Evolutionary conservation across 2,797 vertebrate species (phyloP), one percentile per base, ranked within the genome.

Genomic region (Anabacerthia variegaticeps): DNA sequence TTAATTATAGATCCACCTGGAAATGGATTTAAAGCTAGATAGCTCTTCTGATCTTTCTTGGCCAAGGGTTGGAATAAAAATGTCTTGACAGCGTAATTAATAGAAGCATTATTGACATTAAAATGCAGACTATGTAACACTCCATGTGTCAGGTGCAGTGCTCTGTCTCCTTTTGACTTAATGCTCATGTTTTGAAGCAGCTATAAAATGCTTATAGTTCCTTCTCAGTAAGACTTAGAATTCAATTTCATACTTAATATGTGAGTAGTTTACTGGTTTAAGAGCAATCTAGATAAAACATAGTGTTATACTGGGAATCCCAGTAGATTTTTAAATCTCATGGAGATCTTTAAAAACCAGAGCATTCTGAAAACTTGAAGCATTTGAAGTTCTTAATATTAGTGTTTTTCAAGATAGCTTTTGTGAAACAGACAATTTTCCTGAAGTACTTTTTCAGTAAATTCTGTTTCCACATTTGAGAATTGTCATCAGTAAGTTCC

Each of bases 1-100:
- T 93, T 92, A 84, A 20, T 97, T 96, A 92, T 16, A 92, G 52
- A 94, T 95, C 39, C 71, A 92, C 44, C 67, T 75, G 93, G 66
- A 95, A 88, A 85, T 93, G 76, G 36, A 71, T 96, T 93, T 93
- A 85, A 68, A 94, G 7, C 61, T 92, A 78, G 39, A 90, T 62
- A 88, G 39, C 41, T 95, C 41, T 68, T 95, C 41, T 88, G 34
- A 24, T 85, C 36, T 87, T 92, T 79, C 63, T 59, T 89, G 80
- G 59, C 26, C 43, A 79, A 52, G 11, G 32, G n/a, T 69, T 90
- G 52, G 34, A 91, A 85, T 5, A 82, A 59, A 82, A 84, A 79
- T 28, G 0, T 28, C 77, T 87, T 87, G n/a, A 91, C 36, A 63
- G 8, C 1, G 3, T 84, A 86, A 89, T 95, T 92, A 95, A 95